Percentiles rank a stretch among this genome's conserved stretches.
phyloP scores from a whole-genome alignment of 1,140 invertebrate species.

The Teleogryllus occipitalis region DNA sequence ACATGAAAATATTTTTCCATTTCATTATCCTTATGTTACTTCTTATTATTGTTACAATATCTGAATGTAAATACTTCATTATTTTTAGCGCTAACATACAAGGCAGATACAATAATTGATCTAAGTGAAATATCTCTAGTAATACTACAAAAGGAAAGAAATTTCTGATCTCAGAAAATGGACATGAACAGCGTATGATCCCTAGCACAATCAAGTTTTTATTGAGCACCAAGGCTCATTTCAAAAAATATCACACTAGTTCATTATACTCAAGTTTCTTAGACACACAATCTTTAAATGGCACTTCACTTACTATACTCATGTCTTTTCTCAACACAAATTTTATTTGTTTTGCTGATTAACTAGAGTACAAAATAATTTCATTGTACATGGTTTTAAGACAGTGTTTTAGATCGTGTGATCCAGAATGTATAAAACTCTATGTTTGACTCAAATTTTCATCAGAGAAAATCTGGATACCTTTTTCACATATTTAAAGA shows the following conservation, averaged over 20 bases:
- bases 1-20: constrained; percentile 10
- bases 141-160: constrained; percentile 16
- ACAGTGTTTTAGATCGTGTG: neutral
- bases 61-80: constrained; percentile 10
- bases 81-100: constrained; percentile 8
- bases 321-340: neutral
- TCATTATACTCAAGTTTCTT: neutral
- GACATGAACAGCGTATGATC: constrained; percentile 10
- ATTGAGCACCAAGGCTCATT: constrained; percentile 13
- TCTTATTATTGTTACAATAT: neutral
- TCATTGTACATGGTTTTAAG: neutral
- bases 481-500: neutral
- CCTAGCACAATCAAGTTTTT: constrained; percentile 10
- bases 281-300: neutral
- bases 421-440: neutral
- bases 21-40: neutral
- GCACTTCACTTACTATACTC: neutral
- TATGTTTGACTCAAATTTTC: neutral
- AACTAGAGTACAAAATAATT: neutral
- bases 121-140: constrained; percentile 14
- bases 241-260: constrained; percentile 16
- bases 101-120: neutral
- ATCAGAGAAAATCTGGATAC: neutral
- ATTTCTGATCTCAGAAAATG: constrained; percentile 11
- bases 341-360: neutral